These are phyloP conservation scores for Macroteleia sp. DNA, from an alignment of 2,888 invertebrate species.

Conservation along the genomic window DNA sequence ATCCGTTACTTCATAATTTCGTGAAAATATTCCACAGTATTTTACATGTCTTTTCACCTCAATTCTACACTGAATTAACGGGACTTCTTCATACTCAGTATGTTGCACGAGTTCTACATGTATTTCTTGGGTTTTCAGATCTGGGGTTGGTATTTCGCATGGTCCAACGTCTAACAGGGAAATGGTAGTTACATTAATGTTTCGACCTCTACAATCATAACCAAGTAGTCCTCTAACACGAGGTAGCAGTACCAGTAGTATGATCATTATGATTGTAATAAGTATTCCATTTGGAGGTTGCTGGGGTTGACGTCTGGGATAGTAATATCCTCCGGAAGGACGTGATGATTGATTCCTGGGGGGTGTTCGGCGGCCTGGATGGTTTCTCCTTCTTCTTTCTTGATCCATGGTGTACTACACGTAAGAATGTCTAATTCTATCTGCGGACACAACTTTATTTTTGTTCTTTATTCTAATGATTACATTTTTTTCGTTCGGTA, in stretches of 20 bases:
- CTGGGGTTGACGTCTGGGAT: too few species aligned
- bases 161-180: conserved; percentile 25
- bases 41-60: not conserved
- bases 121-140: not conserved
- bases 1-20: not conserved
- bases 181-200: conserved; percentile 35
- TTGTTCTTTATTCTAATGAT: not conserved
- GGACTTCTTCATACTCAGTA: not conserved
- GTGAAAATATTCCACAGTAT: not conserved
- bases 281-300: too few species aligned
- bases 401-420: too few species aligned
- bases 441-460: too few species aligned
- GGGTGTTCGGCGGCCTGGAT: too few species aligned
- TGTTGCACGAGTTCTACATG: conserved; percentile 7
- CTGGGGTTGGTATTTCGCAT: conserved; percentile 16
- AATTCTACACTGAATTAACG: conserved; percentile 8
- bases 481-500: not conserved
- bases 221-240: conserved; percentile 7
- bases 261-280: too few species aligned
- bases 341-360: too few species aligned
- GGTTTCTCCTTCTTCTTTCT: too few species aligned
- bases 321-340: too few species aligned
- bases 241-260: too few species aligned
- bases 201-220: conserved; percentile 21
- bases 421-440: too few species aligned